A percentile compares a stretch with the other conserved stretches of the same genome.
phyloP scores from a whole-genome alignment of 1,140 invertebrate species.

The Lerema accius region DNA sequence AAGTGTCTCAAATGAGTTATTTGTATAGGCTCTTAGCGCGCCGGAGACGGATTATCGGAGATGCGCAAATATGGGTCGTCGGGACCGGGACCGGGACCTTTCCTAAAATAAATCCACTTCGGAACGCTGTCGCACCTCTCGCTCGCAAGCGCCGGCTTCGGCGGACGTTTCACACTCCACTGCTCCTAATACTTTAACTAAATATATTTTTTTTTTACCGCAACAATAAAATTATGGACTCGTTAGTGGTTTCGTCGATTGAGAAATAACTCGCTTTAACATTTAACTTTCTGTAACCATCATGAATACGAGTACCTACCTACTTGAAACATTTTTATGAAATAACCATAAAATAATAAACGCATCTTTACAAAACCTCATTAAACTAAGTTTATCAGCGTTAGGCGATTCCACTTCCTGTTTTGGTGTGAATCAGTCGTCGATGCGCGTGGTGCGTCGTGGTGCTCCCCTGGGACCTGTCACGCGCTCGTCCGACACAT shows the following conservation, averaged over 20 bases:
- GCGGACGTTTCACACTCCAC: no score
- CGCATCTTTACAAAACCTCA: constrained; percentile 1
- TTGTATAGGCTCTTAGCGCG: constrained; percentile 64
- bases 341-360: no score
- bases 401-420: constrained; percentile 2
- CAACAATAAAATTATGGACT: no score
- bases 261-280: no score
- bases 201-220: no score
- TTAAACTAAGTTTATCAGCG: constrained; percentile 10
- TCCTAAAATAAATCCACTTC: constrained; percentile 18
- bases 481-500: no score
- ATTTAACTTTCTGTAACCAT: no score
- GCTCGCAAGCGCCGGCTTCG: background rate
- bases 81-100: constrained; percentile 11
- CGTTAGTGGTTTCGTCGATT: no score
- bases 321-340: no score
- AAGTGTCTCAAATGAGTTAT: constrained; percentile 74
- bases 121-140: background rate
- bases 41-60: constrained; percentile 37
- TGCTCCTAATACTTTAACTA: background rate
- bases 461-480: background rate
- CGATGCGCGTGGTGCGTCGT: background rate
- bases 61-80: constrained; percentile 44
- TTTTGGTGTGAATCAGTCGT: background rate
- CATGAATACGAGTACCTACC: no score